Evolutionary conservation across 2,113 vertebrate genomes (phyloP).

Genomic region (Acrocephalus kingi): DNA sequence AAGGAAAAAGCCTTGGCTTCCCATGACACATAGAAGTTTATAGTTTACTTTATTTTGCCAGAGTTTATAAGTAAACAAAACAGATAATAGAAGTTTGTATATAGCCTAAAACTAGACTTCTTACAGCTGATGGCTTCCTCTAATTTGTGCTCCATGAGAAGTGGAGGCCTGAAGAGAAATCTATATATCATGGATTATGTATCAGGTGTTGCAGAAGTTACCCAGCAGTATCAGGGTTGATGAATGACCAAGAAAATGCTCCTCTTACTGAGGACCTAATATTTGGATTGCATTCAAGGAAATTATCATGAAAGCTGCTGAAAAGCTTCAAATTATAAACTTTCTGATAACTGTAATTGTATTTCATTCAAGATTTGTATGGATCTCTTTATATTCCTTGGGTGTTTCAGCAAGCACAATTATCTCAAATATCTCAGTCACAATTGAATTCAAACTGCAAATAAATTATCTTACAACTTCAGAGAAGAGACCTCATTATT

Average conservation of each 20-base stretch:
- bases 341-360: not conserved
- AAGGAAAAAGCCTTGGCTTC: not conserved
- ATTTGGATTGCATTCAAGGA: not conserved
- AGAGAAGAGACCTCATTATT: constrained; percentile 3
- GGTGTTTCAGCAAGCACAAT: not conserved
- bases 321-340: constrained; percentile 8
- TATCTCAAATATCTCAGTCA: constrained; percentile 11
- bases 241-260: not conserved
- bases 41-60: not conserved
- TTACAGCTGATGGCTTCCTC: not conserved
- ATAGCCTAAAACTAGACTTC: not conserved
- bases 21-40: not conserved
- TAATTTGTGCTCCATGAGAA: not conserved
- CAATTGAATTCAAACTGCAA: constrained; percentile 40
- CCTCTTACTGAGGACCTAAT: not conserved
- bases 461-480: constrained; percentile 25
- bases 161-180: not conserved
- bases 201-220: not conserved
- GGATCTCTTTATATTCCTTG: constrained; percentile 1
- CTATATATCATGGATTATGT: not conserved
- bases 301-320: not conserved
- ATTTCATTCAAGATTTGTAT: not conserved
- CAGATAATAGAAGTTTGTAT: not conserved
- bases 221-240: not conserved
- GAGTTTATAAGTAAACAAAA: not conserved